phyloP scores from a whole-genome alignment of 2,888 invertebrate genomes.

The Seira ritae region DNA sequence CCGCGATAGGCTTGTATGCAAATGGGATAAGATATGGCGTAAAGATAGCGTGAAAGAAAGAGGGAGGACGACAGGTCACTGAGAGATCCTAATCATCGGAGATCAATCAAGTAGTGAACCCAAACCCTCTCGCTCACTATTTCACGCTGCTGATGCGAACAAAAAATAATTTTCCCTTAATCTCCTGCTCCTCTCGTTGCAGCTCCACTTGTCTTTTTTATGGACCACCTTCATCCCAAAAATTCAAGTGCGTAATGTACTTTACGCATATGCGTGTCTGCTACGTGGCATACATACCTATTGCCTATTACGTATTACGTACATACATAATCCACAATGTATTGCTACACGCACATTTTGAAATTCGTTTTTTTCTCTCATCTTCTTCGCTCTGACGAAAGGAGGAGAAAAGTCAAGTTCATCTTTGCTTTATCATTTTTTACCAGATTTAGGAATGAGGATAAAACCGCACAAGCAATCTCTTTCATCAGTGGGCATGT shows the following conservation, averaged over 20 bases:
- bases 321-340: too few species aligned
- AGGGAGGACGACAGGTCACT: conserved; percentile 15
- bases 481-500: too few species aligned
- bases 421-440: conserved; percentile 8
- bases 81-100: conserved; percentile 37
- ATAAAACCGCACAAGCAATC: too few species aligned
- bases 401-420: conserved; percentile 20
- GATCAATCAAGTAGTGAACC: conserved; percentile 50
- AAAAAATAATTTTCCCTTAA: conserved; percentile 34
- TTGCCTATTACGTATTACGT: background rate
- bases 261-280: background rate
- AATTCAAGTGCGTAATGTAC: too few species aligned
- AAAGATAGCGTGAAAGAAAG: too few species aligned
- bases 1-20: too few species aligned
- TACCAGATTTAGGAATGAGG: too few species aligned
- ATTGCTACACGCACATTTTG: background rate
- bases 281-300: conserved; percentile 20
- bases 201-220: conserved; percentile 7
- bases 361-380: conserved; percentile 9
- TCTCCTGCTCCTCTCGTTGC: conserved; percentile 16
- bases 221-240: conserved; percentile 24
- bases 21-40: too few species aligned
- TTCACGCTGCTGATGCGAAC: background rate
- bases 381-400: background rate
- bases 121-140: background rate